A percentile compares a stretch with the other conserved stretches of the same genome.
phyloP scores from a whole-genome alignment of 2,113 vertebrate species.

The Natator depressus region DNA sequence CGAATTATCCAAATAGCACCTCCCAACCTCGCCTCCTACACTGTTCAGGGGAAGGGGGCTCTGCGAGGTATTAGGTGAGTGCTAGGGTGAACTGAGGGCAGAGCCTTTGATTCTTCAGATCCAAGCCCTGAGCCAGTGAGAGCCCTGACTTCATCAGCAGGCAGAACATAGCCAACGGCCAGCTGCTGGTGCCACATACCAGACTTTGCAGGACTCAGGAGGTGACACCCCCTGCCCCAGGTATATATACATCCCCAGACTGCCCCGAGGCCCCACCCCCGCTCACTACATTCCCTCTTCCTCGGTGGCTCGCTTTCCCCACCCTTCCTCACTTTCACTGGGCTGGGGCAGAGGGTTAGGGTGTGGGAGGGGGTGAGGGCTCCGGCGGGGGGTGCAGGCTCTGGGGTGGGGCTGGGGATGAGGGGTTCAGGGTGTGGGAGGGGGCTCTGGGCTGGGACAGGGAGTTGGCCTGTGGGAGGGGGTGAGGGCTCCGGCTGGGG shows the following conservation, averaged over 20 bases:
- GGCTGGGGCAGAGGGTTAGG: no score
- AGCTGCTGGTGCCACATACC: neutral
- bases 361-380: no score
- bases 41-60: neutral
- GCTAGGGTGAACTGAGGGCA: neutral
- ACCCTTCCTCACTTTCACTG: no score
- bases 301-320: no score
- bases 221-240: neutral
- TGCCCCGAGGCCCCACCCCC: no score
- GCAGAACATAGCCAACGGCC: neutral
- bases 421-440: no score
- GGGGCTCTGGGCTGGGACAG: no score
- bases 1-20: neutral
- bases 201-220: neutral
- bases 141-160: neutral
- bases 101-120: neutral
- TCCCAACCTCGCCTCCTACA: accelerated
- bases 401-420: no score
- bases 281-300: no score
- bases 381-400: no score
- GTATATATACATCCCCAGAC: neutral
- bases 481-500: no score
- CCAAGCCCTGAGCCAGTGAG: neutral
- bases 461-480: no score
- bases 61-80: neutral